These are phyloP conservation scores for Chamaea fasciata DNA, from an alignment of 2,113 vertebrate species.

Conservation along the genomic window DNA sequence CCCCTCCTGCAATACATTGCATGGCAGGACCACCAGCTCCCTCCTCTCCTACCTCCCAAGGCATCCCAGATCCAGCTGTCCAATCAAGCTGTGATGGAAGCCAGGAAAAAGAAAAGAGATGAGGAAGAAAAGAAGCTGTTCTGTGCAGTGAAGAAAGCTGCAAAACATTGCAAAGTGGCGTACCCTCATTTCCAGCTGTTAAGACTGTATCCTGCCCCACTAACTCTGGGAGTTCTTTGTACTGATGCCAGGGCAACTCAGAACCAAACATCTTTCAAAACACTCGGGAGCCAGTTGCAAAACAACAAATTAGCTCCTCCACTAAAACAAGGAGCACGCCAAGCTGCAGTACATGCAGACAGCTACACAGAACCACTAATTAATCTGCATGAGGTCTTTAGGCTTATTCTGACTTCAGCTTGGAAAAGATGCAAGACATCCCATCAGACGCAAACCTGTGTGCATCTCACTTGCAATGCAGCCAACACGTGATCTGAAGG, in stretches of 20 bases:
- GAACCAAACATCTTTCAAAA: neutral
- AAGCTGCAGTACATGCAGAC: neutral
- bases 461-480: fast-evolving
- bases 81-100: neutral
- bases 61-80: neutral
- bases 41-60: neutral
- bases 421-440: neutral
- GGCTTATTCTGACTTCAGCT: neutral
- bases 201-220: neutral
- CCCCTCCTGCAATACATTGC: neutral
- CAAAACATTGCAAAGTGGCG: neutral
- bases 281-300: neutral
- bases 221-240: neutral
- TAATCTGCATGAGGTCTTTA: neutral
- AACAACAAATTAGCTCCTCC: neutral
- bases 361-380: neutral
- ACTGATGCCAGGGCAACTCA: neutral
- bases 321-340: neutral
- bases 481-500: neutral
- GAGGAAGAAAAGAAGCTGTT: neutral
- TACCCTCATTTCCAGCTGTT: neutral
- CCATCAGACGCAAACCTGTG: fast-evolving
- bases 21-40: neutral
- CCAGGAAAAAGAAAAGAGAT: neutral
- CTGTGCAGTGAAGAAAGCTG: neutral